These are phyloP conservation scores for Romanogobio albipinnatus DNA, from an alignment of 2,113 vertebrate genomes.

Conservation along the genomic window DNA sequence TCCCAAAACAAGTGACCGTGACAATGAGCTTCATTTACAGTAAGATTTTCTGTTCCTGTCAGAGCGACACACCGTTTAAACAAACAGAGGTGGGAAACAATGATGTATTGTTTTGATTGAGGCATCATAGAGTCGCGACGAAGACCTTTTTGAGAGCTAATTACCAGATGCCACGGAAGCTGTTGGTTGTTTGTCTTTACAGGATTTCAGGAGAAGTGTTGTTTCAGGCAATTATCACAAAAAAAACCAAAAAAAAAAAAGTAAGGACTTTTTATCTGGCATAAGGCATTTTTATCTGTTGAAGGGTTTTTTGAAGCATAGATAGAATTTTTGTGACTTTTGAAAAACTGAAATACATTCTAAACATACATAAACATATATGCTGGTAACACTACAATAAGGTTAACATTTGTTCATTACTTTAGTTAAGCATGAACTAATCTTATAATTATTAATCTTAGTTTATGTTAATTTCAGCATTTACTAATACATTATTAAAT, in stretches of 20 bases:
- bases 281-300: background rate
- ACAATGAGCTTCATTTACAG: slow-evolving; percentile 48
- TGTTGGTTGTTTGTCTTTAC: slow-evolving; percentile 30
- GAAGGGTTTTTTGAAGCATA: background rate
- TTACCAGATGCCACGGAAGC: slow-evolving; percentile 39
- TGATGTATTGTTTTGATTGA: slow-evolving; percentile 50
- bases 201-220: slow-evolving; percentile 22
- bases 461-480: too few relatives aligned
- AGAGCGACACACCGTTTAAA: slow-evolving; percentile 1
- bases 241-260: background rate
- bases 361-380: background rate
- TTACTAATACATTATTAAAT: too few relatives aligned
- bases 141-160: slow-evolving; percentile 40
- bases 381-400: too few relatives aligned
- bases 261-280: background rate
- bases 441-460: too few relatives aligned
- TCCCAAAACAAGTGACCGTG: slow-evolving; percentile 24
- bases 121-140: slow-evolving; percentile 3
- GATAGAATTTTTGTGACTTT: too few relatives aligned
- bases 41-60: slow-evolving; percentile 24
- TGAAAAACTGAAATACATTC: too few relatives aligned
- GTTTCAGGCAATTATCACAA: slow-evolving; percentile 15
- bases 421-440: too few relatives aligned
- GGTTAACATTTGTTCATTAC: too few relatives aligned
- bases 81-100: slow-evolving; percentile 33